These are phyloP conservation scores for Heliconius aoede DNA, from an alignment of 2,888 invertebrate genomes.

Conservation along the genomic window DNA sequence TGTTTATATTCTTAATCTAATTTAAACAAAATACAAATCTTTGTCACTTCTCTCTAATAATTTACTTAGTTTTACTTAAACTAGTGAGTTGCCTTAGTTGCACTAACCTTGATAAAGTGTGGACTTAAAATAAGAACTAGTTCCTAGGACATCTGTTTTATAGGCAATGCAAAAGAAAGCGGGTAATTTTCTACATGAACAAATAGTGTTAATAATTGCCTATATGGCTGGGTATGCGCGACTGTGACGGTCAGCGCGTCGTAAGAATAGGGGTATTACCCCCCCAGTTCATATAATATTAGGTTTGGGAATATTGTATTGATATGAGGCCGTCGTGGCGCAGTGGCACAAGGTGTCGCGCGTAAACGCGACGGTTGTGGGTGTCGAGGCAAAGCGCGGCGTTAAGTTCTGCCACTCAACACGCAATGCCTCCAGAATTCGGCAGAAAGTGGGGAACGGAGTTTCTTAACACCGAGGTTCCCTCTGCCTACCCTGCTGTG, in stretches of 20 bases:
- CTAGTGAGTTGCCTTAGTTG: neutral
- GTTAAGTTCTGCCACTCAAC: too few relatives aligned
- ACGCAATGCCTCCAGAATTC: too few relatives aligned
- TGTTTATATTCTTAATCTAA: neutral
- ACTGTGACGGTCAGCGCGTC: slow-evolving; percentile 39
- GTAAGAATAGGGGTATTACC: slow-evolving; percentile 14
- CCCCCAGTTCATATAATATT: neutral
- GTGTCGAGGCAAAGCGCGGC: too few relatives aligned
- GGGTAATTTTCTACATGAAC: slow-evolving; percentile 68
- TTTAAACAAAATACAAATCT: neutral
- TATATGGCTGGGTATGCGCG: slow-evolving; percentile 44
- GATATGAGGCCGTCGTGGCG: too few relatives aligned
- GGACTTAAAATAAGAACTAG: slow-evolving; percentile 30
- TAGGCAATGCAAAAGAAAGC: slow-evolving; percentile 63
- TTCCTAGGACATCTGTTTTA: slow-evolving; percentile 62
- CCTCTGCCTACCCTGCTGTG: too few relatives aligned
- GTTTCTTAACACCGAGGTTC: too few relatives aligned
- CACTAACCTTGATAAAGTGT: neutral
- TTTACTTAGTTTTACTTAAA: neutral
- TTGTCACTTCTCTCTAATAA: neutral
- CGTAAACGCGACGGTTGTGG: too few relatives aligned
- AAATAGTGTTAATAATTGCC: slow-evolving; percentile 74
- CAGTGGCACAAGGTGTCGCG: too few relatives aligned
- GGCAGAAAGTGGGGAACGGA: too few relatives aligned
- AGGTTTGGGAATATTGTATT: neutral